A percentile compares a stretch with the other conserved stretches of the same genome.
Evolutionary conservation across 2,797 vertebrate species (phyloP).

Genomic region (Danio jaintianensis): DNA sequence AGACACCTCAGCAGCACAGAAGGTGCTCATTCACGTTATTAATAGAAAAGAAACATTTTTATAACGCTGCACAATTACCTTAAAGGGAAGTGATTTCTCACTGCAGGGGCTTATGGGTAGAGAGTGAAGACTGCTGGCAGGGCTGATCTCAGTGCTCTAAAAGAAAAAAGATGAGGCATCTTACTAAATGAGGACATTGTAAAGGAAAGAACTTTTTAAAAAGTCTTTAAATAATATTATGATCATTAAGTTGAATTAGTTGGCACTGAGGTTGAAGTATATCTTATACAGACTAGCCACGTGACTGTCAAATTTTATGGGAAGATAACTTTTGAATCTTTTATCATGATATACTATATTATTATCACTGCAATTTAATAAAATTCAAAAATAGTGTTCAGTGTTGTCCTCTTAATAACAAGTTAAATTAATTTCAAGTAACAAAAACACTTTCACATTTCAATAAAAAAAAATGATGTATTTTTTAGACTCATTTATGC

Average conservation of each 20-base stretch:
- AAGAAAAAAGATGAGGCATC: slow-evolving; percentile 57
- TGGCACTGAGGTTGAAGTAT: background rate
- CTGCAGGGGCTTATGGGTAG: slow-evolving; percentile 94
- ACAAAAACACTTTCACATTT: too few species aligned
- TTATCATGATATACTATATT: too few species aligned
- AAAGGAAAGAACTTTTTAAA: slow-evolving; percentile 15
- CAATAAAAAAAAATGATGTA: too few species aligned
- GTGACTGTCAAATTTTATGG: too few species aligned
- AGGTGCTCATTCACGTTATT: background rate
- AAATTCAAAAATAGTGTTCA: too few species aligned
- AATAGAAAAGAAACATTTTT: slow-evolving; percentile 23
- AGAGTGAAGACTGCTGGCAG: slow-evolving; percentile 91
- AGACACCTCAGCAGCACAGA: slow-evolving; percentile 10
- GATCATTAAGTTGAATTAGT: background rate
- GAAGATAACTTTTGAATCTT: too few species aligned
- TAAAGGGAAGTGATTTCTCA: slow-evolving; percentile 88
- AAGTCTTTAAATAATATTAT: background rate
- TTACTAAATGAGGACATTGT: slow-evolving; percentile 32
- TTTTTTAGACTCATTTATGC: too few species aligned
- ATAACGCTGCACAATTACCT: slow-evolving; percentile 79
- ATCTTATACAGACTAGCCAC: too few species aligned
- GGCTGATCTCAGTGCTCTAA: slow-evolving; percentile 93
- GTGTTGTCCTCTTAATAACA: too few species aligned
- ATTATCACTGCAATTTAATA: too few species aligned
- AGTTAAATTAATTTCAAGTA: too few species aligned